Evolutionary conservation across 2,888 invertebrate genomes (phyloP), one percentile per base, ranked within the genome.

Genomic region (Harpalus rubripes): DNA sequence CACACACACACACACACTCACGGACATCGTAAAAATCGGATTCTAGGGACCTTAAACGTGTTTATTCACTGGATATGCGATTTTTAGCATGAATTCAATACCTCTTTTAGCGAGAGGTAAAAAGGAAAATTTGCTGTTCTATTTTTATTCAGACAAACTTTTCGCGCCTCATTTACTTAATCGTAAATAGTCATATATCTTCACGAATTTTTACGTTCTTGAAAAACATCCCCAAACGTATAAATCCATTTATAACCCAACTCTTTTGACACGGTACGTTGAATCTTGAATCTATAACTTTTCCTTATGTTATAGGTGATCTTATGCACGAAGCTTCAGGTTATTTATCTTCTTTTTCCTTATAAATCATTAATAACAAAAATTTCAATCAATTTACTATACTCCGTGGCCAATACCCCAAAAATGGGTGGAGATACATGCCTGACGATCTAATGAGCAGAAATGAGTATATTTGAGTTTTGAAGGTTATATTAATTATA

Each of bases 161-260:
- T 68, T 63, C 63, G 1, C 68, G 15, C 39, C 39, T 68, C 68
- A 68, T 68, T 68, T 68, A 68, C 68, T 26, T 68, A 32, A 32
- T 32, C 32, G 32, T 32, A 39, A 15, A 68, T n/a, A 68, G 68
- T 39, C 68, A 68, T 68, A 68, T 68, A 68, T 68, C 68, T 68
- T 39, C 39, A 68, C 39, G 41, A 68, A 68, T 39, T 68, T 63
- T 68, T 32, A 68, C 12, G 68, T 68, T 68, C 68, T 68, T 32
- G 12, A 68, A n/a, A 63, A 26, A 22, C 63, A 63, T 59, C 59
- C 26, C 12, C 63, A 63, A 63, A 68, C 39, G 39, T 68, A 68
- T 68, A 68, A 68, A 68, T 68, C 68, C 68, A 68, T 68, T 68
- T 68, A 15, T 68, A 68, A 68, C 68, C 39, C 39, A 0, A 68